Evolutionary conservation across 2,113 vertebrate species (phyloP).

Genomic region (Megaceryle maxima): DNA sequence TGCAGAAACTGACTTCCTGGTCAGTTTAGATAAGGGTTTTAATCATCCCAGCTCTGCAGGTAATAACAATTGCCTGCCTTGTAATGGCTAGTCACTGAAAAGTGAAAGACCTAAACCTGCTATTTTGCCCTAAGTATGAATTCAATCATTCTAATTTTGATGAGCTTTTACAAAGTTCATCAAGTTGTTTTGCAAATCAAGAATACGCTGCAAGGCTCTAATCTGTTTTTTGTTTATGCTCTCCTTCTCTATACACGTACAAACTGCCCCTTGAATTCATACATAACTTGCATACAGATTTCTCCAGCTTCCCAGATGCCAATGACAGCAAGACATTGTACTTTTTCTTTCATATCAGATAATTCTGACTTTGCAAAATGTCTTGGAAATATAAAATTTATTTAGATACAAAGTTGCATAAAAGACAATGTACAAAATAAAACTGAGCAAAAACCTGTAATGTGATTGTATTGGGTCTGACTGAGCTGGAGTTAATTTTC

Average conservation of each 20-base stretch:
- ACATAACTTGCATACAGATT: neutral
- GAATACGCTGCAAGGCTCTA: neutral
- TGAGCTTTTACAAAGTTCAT: no score
- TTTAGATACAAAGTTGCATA: neutral
- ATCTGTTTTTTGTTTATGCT: neutral
- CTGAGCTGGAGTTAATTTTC: no score
- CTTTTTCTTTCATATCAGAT: neutral
- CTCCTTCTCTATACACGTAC: neutral
- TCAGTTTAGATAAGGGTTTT: neutral
- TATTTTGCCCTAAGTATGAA: neutral
- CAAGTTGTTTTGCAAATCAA: neutral
- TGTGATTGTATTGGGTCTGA: no score
- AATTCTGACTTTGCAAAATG: neutral
- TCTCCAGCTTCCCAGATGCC: neutral
- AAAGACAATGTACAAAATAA: neutral
- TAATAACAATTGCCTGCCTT: neutral
- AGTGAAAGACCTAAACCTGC: neutral
- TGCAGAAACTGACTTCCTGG: neutral
- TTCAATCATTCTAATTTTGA: neutral
- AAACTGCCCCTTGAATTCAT: neutral
- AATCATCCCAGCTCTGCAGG: neutral
- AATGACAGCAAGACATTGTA: neutral
- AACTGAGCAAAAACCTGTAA: neutral
- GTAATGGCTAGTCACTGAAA: neutral
- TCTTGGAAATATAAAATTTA: neutral